Evolutionary conservation across 1,140 invertebrate genomes (phyloP).

Genomic region (Drosophila lacteicornis): DNA sequence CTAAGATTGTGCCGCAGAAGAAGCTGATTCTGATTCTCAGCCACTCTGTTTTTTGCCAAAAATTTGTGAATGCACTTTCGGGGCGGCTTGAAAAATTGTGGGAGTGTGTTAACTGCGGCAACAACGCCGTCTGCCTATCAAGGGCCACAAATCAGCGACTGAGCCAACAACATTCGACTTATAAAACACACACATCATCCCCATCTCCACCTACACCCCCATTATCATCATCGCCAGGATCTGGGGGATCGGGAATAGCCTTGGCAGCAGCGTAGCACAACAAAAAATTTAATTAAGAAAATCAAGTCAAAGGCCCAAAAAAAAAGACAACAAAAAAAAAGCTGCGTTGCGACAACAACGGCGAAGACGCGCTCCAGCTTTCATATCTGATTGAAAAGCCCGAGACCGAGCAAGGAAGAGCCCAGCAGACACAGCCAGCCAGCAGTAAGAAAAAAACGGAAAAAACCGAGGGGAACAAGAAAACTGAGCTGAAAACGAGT

Average conservation of each 20-base stretch:
- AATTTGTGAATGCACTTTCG: conserved; percentile 25
- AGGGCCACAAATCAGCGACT: conserved; percentile 70
- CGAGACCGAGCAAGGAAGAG: conserved; percentile 56
- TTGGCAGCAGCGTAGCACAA: conserved; percentile 72
- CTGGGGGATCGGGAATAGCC: conserved; percentile 52
- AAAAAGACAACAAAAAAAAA: conserved; percentile 38
- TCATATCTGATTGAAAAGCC: conserved; percentile 80
- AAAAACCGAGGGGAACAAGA: conserved; percentile 34
- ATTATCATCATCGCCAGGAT: conserved; percentile 51
- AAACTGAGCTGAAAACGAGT: conserved; percentile 67
- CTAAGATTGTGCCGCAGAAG: conserved; percentile 46
- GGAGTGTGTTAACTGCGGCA: conserved; percentile 80
- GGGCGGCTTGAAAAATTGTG: conserved; percentile 50
- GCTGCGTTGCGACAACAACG: conserved; percentile 67
- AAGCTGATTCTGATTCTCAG: conserved; percentile 29
- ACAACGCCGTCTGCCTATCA: conserved; percentile 63
- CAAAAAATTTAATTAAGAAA: conserved; percentile 82
- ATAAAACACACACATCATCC: conserved; percentile 81
- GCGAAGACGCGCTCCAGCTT: conserved; percentile 79
- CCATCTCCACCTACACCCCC: conserved; percentile 58
- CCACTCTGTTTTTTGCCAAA: background rate
- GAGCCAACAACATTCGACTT: conserved; percentile 67
- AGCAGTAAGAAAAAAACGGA: conserved; percentile 21
- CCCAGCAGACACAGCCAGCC: conserved; percentile 38
- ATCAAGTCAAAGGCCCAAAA: conserved; percentile 77